These are phyloP conservation scores for Ridgeia piscesae DNA, from an alignment of 1,140 invertebrate genomes.

Conservation along the genomic window DNA sequence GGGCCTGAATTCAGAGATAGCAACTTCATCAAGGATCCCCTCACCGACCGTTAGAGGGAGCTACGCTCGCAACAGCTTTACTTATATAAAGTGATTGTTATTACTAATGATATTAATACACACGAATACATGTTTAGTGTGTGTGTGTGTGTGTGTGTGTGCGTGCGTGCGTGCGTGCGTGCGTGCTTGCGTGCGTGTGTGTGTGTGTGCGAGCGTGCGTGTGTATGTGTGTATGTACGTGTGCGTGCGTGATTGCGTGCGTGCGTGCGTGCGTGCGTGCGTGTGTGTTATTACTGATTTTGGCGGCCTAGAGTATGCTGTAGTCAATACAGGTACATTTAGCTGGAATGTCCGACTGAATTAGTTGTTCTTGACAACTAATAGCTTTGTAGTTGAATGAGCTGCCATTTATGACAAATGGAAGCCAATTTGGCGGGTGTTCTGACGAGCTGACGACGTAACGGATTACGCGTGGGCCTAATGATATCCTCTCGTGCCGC, in stretches of 20 bases:
- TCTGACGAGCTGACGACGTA: background rate
- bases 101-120: background rate
- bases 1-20: background rate
- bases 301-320: no score
- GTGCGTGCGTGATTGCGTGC: no score
- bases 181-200: no score
- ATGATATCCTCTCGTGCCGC: background rate
- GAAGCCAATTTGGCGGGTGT: background rate
- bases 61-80: background rate
- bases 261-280: no score
- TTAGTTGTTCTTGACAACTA: background rate
- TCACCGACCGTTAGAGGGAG: background rate
- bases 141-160: no score
- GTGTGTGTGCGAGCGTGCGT: no score
- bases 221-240: no score
- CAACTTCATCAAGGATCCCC: no score
- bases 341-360: no score
- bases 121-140: background rate
- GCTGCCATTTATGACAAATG: background rate
- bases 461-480: background rate
- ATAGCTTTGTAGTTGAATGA: background rate
- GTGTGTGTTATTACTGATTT: no score
- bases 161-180: no score
- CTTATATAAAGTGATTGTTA: background rate
- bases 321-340: no score